Conservation (phyloP, 2,888 invertebrate genomes). For the Lordiphosa fenestrarum region DNA sequence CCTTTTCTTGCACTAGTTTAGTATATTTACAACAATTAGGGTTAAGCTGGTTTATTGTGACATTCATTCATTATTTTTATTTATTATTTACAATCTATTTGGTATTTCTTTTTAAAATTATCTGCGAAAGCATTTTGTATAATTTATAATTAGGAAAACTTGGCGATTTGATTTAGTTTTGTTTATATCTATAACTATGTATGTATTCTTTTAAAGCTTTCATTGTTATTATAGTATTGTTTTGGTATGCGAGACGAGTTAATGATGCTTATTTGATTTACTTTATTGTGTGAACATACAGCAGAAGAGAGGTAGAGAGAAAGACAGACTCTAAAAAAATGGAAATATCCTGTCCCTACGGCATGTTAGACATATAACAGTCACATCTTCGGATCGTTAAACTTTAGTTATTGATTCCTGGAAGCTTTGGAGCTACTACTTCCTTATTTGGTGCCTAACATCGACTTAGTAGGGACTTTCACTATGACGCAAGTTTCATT, state of each 20-base stretch:
- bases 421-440: too few relatives aligned
- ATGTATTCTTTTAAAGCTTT: constrained; percentile 43
- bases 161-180: constrained; percentile 5
- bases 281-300: too few relatives aligned
- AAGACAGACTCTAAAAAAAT: too few relatives aligned
- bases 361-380: too few relatives aligned
- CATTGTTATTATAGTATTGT: constrained; percentile 19
- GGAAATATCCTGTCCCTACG: too few relatives aligned
- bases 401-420: too few relatives aligned
- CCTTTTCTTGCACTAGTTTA: constrained; percentile 27
- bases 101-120: neutral
- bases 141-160: constrained; percentile 31
- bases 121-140: constrained; percentile 10
- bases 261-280: neutral
- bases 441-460: too few relatives aligned
- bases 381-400: too few relatives aligned
- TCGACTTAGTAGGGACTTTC: too few relatives aligned
- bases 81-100: constrained; percentile 11
- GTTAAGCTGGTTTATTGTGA: neutral
- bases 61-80: too few relatives aligned
- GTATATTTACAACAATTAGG: constrained; percentile 40
- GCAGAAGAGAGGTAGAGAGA: too few relatives aligned
- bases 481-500: too few relatives aligned
- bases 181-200: constrained; percentile 5
- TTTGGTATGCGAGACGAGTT: constrained; percentile 3